These are phyloP conservation scores for Vanessa atalanta DNA, from an alignment of 1,140 invertebrate genomes.

Conservation along the genomic window DNA sequence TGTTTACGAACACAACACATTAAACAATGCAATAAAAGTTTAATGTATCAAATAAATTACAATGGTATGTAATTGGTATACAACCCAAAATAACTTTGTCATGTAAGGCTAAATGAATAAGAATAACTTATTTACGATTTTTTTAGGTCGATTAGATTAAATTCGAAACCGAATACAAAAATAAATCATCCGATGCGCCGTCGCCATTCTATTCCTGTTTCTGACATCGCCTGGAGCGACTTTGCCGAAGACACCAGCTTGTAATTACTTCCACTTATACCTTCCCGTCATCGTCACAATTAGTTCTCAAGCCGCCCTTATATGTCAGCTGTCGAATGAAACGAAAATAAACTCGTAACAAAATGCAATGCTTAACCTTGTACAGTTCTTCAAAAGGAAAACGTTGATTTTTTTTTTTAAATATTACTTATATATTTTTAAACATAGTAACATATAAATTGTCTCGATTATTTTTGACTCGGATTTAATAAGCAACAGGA, in stretches of 20 bases:
- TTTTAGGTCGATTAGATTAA: constrained; percentile 21
- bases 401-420: too few species aligned
- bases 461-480: too few species aligned
- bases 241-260: constrained; percentile 65
- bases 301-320: constrained; percentile 46
- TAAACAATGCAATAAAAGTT: too few species aligned
- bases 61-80: too few species aligned
- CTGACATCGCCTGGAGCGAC: constrained; percentile 65
- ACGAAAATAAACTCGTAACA: constrained; percentile 37
- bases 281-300: constrained; percentile 56
- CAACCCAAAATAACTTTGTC: too few species aligned
- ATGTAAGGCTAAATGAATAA: background rate
- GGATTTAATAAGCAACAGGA: too few species aligned
- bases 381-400: too few species aligned
- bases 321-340: constrained; percentile 45
- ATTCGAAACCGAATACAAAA: constrained; percentile 23
- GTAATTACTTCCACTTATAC: constrained; percentile 72
- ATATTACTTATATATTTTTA: too few species aligned
- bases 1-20: too few species aligned
- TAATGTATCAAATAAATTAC: too few species aligned
- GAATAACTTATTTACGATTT: background rate
- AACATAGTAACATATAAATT: too few species aligned
- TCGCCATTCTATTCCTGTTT: constrained; percentile 66
- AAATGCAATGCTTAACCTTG: constrained; percentile 6
- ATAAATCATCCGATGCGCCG: constrained; percentile 22